A percentile compares a stretch with the other conserved stretches of the same genome.
Evolutionary conservation across 2,797 vertebrate species (phyloP).

Genomic region (Sebastes nivosus): DNA sequence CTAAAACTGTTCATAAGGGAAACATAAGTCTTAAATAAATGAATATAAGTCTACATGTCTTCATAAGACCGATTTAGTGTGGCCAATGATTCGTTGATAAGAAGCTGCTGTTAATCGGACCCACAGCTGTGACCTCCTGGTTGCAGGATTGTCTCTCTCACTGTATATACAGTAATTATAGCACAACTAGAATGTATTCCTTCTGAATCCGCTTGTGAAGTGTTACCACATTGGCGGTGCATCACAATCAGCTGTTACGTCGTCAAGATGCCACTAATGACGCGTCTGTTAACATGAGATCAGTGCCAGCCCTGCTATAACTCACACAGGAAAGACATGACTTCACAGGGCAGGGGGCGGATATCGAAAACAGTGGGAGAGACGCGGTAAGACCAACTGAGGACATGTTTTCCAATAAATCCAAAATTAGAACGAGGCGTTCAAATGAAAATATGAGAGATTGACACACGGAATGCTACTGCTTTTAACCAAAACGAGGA

Average conservation of each 20-base stretch:
- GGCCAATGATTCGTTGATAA: neutral
- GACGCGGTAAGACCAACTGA: slow-evolving; percentile 12
- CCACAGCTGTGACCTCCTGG: slow-evolving; percentile 1
- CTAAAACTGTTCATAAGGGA: neutral
- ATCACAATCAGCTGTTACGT: neutral
- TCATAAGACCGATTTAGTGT: neutral
- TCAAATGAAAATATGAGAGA: slow-evolving; percentile 15
- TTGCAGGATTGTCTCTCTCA: neutral
- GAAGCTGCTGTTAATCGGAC: neutral
- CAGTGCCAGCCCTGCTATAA: slow-evolving; percentile 18
- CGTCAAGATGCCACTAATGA: slow-evolving; percentile 12
- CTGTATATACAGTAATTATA: neutral
- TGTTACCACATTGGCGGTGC: neutral
- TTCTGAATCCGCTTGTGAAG: neutral
- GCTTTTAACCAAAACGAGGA: neutral
- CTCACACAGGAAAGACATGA: slow-evolving; percentile 41
- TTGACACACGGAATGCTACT: neutral
- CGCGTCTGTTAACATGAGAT: neutral
- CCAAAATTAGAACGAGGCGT: slow-evolving; percentile 2
- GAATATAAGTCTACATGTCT: neutral
- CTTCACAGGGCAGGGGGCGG: neutral
- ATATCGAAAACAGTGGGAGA: slow-evolving; percentile 20
- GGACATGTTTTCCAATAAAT: slow-evolving; percentile 34
- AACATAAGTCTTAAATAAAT: neutral
- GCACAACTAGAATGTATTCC: neutral